Conservation (phyloP, 2,888 invertebrate species). For the Phrixothrix hirtus region DNA sequence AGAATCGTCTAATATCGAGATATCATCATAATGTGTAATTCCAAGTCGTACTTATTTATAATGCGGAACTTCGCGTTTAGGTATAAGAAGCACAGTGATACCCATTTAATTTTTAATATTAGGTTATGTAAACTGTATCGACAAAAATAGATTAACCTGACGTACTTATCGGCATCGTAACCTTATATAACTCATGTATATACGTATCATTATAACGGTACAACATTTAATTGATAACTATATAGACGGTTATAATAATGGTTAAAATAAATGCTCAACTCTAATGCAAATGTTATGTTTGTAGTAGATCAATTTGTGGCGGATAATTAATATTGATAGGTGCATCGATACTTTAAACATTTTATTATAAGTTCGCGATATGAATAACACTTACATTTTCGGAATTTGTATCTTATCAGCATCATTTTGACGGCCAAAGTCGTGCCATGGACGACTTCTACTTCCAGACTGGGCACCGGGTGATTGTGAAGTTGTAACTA, state of each 20-base stretch:
- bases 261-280: conserved; percentile 21
- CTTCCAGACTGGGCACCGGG: conserved; percentile 61
- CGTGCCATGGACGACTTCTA: conserved; percentile 89
- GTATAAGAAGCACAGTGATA: no score
- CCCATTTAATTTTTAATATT: no score
- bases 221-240: no score
- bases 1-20: conserved; percentile 32
- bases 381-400: conserved; percentile 83
- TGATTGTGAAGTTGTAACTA: conserved; percentile 49
- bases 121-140: no score
- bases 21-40: no score
- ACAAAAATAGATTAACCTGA: no score
- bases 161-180: no score
- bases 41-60: no score
- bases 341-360: not conserved
- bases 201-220: no score
- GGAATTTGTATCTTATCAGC: conserved; percentile 97
- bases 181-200: no score
- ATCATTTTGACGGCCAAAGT: conserved; percentile 91
- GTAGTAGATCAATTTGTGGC: conserved; percentile 11
- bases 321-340: not conserved
- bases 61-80: no score
- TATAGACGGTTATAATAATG: conserved; percentile 26
- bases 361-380: no score
- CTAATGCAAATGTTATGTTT: conserved; percentile 21